Percentiles rank a stretch among this genome's conserved stretches.
phyloP scores from a whole-genome alignment of 2,888 invertebrate genomes.

The Tanypteryx hageni region DNA sequence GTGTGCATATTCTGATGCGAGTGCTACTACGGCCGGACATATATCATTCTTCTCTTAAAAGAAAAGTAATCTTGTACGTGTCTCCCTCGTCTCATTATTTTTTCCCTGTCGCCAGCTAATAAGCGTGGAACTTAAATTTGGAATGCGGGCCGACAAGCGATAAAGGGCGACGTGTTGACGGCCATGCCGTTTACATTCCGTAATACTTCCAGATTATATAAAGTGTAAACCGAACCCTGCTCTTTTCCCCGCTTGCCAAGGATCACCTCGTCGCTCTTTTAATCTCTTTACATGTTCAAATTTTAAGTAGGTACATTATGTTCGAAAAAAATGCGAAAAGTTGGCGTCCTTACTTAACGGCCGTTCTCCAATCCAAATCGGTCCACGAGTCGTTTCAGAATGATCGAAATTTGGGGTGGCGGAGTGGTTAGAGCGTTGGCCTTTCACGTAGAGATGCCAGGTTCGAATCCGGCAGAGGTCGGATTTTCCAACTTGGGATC shows the following conservation, averaged over 20 bases:
- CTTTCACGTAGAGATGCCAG: too few species aligned
- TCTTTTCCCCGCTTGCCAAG: neutral
- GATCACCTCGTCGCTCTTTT: neutral
- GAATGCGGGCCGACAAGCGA: neutral
- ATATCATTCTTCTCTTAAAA: neutral
- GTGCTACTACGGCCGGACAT: neutral
- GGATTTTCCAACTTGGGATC: too few species aligned
- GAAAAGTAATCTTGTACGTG: neutral
- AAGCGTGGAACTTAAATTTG: neutral
- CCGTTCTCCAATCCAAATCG: too few species aligned
- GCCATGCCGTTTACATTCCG: neutral
- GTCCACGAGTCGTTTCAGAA: too few species aligned
- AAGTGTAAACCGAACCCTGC: neutral
- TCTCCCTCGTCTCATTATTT: neutral
- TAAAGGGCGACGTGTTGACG: slow-evolving; percentile 29
- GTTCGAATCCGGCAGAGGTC: too few species aligned
- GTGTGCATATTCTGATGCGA: neutral
- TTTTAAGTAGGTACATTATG: neutral
- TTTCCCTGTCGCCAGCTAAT: neutral
- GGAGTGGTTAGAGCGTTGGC: too few species aligned
- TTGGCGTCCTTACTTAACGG: neutral
- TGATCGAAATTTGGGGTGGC: too few species aligned
- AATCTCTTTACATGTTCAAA: neutral
- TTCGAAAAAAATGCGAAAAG: neutral
- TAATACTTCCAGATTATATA: neutral